phyloP scores from a whole-genome alignment of 2,888 invertebrate genomes.

The Platynereis dumerilii region DNA sequence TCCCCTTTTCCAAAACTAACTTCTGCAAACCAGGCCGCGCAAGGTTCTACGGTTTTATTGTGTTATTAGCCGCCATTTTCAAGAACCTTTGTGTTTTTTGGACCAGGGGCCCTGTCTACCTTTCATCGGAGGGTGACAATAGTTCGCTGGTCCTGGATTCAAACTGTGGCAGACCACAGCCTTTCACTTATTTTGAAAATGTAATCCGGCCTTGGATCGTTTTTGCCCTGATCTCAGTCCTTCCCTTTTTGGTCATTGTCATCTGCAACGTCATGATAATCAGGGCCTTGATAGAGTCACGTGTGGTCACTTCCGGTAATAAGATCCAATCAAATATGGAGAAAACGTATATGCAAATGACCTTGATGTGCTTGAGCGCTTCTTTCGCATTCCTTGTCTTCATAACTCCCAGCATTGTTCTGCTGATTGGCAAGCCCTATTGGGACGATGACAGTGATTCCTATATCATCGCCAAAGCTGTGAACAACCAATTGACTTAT shows the following conservation, averaged over 20 bases:
- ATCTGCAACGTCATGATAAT: slow-evolving; percentile 39
- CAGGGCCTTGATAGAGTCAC: slow-evolving; percentile 22
- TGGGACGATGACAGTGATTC: slow-evolving; percentile 31
- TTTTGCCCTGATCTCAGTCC: slow-evolving; percentile 29
- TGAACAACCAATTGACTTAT: slow-evolving; percentile 38
- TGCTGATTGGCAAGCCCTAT: slow-evolving; percentile 39
- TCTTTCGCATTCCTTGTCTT: slow-evolving; percentile 39
- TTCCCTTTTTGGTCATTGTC: slow-evolving; percentile 34
- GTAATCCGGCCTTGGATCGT: slow-evolving; percentile 40
- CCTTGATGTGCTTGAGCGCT: slow-evolving; percentile 38
- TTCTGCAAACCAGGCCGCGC: slow-evolving; percentile 45
- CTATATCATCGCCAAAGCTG: slow-evolving; percentile 35
- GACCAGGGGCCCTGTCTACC: slow-evolving; percentile 41
- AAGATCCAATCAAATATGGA: slow-evolving; percentile 17
- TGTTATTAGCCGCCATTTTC: slow-evolving; percentile 34
- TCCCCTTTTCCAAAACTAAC: slow-evolving; percentile 45
- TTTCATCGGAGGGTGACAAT: slow-evolving; percentile 29
- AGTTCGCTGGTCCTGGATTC: neutral
- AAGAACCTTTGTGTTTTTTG: slow-evolving; percentile 55
- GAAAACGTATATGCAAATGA: slow-evolving; percentile 35
- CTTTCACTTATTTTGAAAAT: slow-evolving; percentile 35
- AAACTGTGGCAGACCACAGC: slow-evolving; percentile 31
- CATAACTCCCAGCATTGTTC: slow-evolving; percentile 38
- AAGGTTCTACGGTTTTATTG: slow-evolving; percentile 36
- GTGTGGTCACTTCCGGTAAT: slow-evolving; percentile 8